phyloP scores from a whole-genome alignment of 2,888 invertebrate genomes.

The Aspidiotus destructor region DNA sequence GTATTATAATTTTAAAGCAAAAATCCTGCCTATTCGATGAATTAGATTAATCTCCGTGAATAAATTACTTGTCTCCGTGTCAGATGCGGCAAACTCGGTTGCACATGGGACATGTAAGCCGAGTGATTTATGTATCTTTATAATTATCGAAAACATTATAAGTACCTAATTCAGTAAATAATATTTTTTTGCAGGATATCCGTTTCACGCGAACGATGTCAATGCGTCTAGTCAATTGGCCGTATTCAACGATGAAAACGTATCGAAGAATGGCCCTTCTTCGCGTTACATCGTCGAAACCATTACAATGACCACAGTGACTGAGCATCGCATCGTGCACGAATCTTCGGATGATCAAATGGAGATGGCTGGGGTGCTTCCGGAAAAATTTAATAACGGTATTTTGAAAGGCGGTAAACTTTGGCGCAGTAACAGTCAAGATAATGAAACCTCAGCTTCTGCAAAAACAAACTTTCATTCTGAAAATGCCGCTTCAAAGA shows the following conservation, averaged over 20 bases:
- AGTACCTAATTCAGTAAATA: background rate
- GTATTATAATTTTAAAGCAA: too few species aligned
- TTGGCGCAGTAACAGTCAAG: constrained; percentile 48
- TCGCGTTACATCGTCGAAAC: constrained; percentile 53
- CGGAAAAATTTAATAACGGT: constrained; percentile 48
- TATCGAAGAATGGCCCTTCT: constrained; percentile 17
- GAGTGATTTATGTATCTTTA: too few species aligned
- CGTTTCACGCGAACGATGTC: constrained; percentile 26
- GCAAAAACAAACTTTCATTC: background rate
- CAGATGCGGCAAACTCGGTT: too few species aligned
- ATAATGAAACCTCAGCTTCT: background rate
- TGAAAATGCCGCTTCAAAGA: background rate
- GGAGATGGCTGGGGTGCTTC: constrained; percentile 35
- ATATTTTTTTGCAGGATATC: constrained; percentile 21
- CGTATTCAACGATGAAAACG: constrained; percentile 22
- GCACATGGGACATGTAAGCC: too few species aligned
- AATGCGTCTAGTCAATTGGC: constrained; percentile 29
- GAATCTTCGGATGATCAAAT: constrained; percentile 40
- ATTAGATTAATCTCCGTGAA: too few species aligned
- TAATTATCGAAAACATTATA: too few species aligned
- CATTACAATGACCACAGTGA: constrained; percentile 58
- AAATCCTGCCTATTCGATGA: too few species aligned
- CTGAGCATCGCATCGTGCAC: constrained; percentile 52
- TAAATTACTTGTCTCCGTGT: too few species aligned
- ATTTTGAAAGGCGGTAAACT: constrained; percentile 68